Percentiles rank a stretch among this genome's conserved stretches.
These are phyloP conservation scores for Sinodicranocentrus sp. DNA, from an alignment of 2,888 invertebrate species.

Conservation along the genomic window DNA sequence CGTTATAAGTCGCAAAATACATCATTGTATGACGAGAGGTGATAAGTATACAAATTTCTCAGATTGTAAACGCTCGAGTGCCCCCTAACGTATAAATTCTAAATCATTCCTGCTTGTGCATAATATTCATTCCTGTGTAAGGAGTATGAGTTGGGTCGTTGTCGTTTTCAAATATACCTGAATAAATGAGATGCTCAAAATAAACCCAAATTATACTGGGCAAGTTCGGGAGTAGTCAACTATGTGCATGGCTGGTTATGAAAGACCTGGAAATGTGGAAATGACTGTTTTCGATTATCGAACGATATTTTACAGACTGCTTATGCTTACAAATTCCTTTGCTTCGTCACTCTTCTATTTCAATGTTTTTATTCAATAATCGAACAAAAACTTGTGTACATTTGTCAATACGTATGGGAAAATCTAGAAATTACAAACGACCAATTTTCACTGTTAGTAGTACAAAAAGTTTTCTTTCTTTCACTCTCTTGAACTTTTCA, in stretches of 20 bases:
- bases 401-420: too few species aligned
- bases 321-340: too few species aligned
- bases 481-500: too few species aligned
- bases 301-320: background rate
- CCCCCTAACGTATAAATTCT: background rate
- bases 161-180: constrained; percentile 37
- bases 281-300: constrained; percentile 16
- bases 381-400: too few species aligned
- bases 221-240: constrained; percentile 30
- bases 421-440: too few species aligned
- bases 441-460: too few species aligned
- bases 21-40: constrained; percentile 11
- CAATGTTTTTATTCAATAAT: too few species aligned
- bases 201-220: constrained; percentile 11
- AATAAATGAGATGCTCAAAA: constrained; percentile 58
- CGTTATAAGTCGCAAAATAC: background rate
- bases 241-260: background rate
- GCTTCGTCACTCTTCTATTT: too few species aligned
- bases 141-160: background rate
- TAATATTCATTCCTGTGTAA: constrained; percentile 14
- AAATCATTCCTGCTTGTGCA: constrained; percentile 2
- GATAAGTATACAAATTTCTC: constrained; percentile 1
- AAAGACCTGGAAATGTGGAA: background rate
- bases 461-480: too few species aligned
- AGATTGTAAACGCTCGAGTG: constrained; percentile 1